Conservation (phyloP, 2,113 vertebrate genomes). For the Phaethon lepturus region DNA sequence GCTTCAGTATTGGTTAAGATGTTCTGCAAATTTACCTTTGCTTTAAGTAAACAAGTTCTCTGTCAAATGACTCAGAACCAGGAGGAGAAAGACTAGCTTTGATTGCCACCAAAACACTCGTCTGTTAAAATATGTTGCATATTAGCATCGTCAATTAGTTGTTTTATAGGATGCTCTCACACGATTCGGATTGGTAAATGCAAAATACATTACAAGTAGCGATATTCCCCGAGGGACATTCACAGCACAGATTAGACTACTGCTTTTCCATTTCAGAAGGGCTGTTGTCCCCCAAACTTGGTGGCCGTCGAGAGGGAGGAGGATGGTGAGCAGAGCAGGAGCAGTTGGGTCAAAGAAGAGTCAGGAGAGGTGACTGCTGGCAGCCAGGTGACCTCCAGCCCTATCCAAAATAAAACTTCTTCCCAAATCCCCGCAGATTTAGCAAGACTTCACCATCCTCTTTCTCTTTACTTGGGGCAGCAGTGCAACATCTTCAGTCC, state of each 20-base stretch:
- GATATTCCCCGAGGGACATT: not conserved
- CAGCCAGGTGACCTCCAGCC: not conserved
- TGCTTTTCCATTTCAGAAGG: not conserved
- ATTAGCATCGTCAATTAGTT: not conserved
- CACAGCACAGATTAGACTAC: not conserved
- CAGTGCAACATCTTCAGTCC: not conserved
- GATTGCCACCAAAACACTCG: not conserved
- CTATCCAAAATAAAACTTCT: not conserved
- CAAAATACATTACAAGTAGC: not conserved
- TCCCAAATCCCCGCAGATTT: not conserved
- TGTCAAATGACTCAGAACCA: rapidly evolving
- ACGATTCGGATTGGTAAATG: not conserved
- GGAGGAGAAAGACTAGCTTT: not conserved
- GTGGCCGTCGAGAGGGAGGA: not conserved
- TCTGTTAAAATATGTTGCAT: not conserved
- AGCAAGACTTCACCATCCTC: not conserved
- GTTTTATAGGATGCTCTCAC: not conserved
- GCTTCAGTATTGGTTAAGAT: not conserved
- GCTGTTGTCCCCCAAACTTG: not conserved
- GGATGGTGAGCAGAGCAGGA: not conserved
- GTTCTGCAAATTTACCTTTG: not conserved
- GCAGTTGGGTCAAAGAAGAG: not conserved
- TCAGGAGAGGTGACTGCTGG: not conserved
- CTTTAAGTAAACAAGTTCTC: not conserved
- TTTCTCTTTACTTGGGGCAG: not conserved